These are phyloP conservation scores for Bugulina stolonifera DNA, from an alignment of 2,888 invertebrate species.

Conservation along the genomic window DNA sequence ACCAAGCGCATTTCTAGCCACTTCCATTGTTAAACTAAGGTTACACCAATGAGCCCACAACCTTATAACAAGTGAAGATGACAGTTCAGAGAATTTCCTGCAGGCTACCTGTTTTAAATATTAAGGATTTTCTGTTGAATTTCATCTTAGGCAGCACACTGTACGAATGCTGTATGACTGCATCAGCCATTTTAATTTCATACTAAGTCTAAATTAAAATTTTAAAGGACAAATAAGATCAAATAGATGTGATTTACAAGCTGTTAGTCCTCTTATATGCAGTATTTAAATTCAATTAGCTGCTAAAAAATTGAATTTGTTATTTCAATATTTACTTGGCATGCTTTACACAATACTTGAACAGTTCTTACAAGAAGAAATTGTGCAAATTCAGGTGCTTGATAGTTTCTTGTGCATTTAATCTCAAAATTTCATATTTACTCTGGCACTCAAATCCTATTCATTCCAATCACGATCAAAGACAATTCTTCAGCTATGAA, in stretches of 20 bases:
- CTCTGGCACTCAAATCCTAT: neutral
- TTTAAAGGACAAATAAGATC: neutral
- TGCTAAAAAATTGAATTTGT: constrained; percentile 20
- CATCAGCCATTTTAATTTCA: too few species aligned
- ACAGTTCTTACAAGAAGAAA: neutral
- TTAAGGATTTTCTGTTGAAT: too few species aligned
- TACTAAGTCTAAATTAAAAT: neutral
- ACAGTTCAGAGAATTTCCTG: too few species aligned
- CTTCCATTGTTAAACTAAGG: too few species aligned
- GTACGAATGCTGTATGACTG: too few species aligned
- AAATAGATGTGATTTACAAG: neutral
- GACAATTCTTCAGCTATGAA: neutral
- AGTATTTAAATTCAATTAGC: constrained; percentile 2
- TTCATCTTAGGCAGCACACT: too few species aligned
- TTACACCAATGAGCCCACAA: too few species aligned
- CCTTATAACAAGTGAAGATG: too few species aligned
- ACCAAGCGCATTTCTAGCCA: too few species aligned
- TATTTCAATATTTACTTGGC: constrained; percentile 24
- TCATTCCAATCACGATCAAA: constrained; percentile 3
- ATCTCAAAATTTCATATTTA: constrained; percentile 24
- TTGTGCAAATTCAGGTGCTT: neutral
- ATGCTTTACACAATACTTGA: neutral
- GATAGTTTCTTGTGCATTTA: constrained; percentile 1
- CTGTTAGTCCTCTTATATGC: neutral
- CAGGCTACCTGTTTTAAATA: too few species aligned